Base-by-base conservation (phyloP, 2,888 invertebrate genomes). In the Trachelus tabidus region DNA sequence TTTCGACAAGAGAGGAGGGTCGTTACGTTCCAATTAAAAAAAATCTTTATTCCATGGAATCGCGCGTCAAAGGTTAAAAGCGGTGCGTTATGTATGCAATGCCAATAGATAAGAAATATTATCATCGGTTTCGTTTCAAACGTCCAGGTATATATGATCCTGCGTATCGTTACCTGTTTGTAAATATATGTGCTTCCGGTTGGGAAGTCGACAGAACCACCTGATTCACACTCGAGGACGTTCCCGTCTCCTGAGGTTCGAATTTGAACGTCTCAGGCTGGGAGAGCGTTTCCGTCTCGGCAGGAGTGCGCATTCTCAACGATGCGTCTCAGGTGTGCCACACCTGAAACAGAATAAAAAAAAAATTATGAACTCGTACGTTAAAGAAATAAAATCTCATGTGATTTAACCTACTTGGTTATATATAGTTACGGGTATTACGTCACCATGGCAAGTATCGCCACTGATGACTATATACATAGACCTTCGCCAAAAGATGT, bases 101-200 rank as follows among this genome's bases (percentile, higher is more conserved):
- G 40, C 6, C 40, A 6, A 56, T 23, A 56, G 40, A 56, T 56
- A 56, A 56, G 23, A 56, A 4, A 15, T 4, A 23, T 15, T 15
- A 23, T 56, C 6, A 23, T 23, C 23, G 15, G 23, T 6, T 56
- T 56, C 9, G 40, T 35, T 56, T 9, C 0, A 6, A 56, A 9
- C 9, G 40, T 56, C 23, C 1, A 15, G 40, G 40, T 12, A 40
- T 15, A 23, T 68, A 4, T 30, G 74, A 9, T 6, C 23, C 15
- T 23, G 15, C 0, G 4, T 6, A 0, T 23, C 23, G 40, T 40
- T 75, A 90, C 91, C 91, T 88, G 84, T 90, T 90, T 71, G 89
- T 88, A 79, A 89, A 91, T 82, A 87, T 88, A 74, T 89, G 89
- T 69, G 87, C 81, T 79, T 90, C 90, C 76, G 89, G 85, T 75